These are phyloP conservation scores for Caiman crocodilus DNA, from an alignment of 2,797 vertebrate genomes.

Conservation along the genomic window DNA sequence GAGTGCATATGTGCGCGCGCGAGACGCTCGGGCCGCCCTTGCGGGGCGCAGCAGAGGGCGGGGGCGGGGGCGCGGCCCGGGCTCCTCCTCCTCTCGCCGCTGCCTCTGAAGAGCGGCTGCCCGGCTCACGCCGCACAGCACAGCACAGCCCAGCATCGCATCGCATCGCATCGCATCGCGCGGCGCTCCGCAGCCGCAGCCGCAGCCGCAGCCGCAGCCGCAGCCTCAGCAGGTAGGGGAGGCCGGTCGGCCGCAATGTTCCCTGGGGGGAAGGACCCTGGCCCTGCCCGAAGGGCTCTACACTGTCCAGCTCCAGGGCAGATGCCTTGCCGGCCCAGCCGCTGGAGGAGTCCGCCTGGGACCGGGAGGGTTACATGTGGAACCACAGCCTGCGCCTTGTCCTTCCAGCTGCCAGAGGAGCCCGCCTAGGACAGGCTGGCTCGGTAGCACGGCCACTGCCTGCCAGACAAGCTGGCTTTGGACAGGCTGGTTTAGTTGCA, in stretches of 20 bases:
- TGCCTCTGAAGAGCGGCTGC: constrained; percentile 57
- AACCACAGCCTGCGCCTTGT: no score
- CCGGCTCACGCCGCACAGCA: background rate
- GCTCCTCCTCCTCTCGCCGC: background rate
- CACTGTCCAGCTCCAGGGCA: background rate
- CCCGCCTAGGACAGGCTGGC: no score
- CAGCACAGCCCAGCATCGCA: no score
- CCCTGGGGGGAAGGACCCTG: background rate
- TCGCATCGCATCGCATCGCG: no score
- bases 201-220: background rate
- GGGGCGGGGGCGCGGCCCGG: constrained; percentile 21
- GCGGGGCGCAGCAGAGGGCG: background rate
- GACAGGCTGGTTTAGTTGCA: no score
- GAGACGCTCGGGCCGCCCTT: no score
- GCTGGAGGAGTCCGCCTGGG: background rate
- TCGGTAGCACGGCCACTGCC: no score
- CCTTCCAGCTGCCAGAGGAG: background rate
- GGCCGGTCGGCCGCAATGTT: no score
- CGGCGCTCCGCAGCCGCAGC: background rate
- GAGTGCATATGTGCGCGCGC: background rate
- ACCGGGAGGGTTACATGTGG: background rate
- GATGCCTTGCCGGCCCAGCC: background rate
- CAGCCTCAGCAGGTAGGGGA: no score
- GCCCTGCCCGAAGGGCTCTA: background rate
- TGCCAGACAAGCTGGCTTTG: no score